Evolutionary conservation across 2,888 invertebrate species (phyloP), one percentile per base, ranked within the genome.

Genomic region (Pandemis heparana): DNA sequence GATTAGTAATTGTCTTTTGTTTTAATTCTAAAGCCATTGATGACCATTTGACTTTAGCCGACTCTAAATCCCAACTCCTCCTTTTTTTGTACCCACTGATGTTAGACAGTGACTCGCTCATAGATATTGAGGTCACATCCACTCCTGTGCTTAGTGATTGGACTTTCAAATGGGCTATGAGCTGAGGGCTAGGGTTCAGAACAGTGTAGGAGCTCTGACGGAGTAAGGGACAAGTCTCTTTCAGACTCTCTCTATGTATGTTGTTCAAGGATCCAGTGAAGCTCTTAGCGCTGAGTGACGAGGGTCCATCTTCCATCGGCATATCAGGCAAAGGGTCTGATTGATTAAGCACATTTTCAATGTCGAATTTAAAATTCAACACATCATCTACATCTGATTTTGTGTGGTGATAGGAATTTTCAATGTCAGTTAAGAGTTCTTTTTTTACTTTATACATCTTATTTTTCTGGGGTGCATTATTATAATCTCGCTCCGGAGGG

Each of bases 141-240:
- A 95, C 85, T 23, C 95, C 95, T 14, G 91, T 93, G 65, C 83
- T 92, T 14, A 91, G 75, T 0, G 94, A 92, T 76, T 93, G 94
- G 77, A 94, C 92, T 84, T 96, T 94, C 63, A 96, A 89, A 81
- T 96, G 96, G 10, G 96, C 96, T 38, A 96, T 83, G 9, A 98
- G 94, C 77, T 96, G 96, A 0, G 97, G 97, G 82, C 98, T 97
- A 0, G 98, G 98, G 32, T 95, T 93, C 0, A 97, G 96, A 63
- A 98, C 88, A 0, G 97, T 96, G 82, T 98, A 98, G 0, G 98
- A 98, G 76, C 96, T 96, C 82, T 97, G 97, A 67, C 97, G 94
- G 12, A 96, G 93, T 71, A 97, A 86, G 6, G 94, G 89, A 64
- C 71, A 72, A 14, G 75, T 76, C 71, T 83, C 87, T 78, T 87